phyloP scores from a whole-genome alignment of 1,140 invertebrate genomes.

The Ooceraea biroi region DNA sequence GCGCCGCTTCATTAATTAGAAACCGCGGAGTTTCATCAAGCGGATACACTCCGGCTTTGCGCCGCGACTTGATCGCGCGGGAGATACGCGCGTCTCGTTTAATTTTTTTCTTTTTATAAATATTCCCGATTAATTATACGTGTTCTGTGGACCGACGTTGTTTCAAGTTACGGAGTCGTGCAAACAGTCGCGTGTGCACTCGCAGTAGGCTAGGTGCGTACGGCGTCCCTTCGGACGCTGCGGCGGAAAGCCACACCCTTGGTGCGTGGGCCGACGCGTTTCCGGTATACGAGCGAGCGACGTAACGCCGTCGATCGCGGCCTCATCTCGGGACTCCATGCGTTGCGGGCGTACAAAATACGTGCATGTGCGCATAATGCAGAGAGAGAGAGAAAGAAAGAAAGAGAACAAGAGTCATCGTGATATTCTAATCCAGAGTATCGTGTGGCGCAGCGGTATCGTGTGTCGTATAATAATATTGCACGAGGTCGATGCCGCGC shows the following conservation, averaged over 20 bases:
- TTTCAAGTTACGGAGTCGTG: neutral
- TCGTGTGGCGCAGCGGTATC: slow-evolving; percentile 29
- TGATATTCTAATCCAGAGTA: slow-evolving; percentile 44
- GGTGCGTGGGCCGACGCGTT: slow-evolving; percentile 47
- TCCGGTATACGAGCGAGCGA: slow-evolving; percentile 40
- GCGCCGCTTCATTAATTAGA: neutral
- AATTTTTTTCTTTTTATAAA: too few species aligned
- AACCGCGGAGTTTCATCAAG: too few species aligned
- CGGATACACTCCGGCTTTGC: too few species aligned
- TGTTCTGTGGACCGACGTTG: neutral
- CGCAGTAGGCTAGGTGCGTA: slow-evolving; percentile 4
- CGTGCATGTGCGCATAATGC: neutral
- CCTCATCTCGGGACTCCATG: slow-evolving; percentile 27
- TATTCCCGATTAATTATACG: too few species aligned
- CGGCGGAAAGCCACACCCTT: slow-evolving; percentile 54
- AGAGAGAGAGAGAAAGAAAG: neutral
- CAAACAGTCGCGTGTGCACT: slow-evolving; percentile 10
- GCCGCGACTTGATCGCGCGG: too few species aligned
- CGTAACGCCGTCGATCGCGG: slow-evolving; percentile 35
- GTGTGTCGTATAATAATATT: slow-evolving; percentile 54
- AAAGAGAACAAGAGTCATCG: neutral
- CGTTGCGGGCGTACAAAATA: neutral
- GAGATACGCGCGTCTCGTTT: too few species aligned
- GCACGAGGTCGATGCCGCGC: slow-evolving; percentile 17
- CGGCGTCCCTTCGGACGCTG: slow-evolving; percentile 21